A percentile compares a stretch with the other conserved stretches of the same genome.
Evolutionary conservation across 2,113 vertebrate genomes (phyloP).

Genomic region (Trichechus manatus): DNA sequence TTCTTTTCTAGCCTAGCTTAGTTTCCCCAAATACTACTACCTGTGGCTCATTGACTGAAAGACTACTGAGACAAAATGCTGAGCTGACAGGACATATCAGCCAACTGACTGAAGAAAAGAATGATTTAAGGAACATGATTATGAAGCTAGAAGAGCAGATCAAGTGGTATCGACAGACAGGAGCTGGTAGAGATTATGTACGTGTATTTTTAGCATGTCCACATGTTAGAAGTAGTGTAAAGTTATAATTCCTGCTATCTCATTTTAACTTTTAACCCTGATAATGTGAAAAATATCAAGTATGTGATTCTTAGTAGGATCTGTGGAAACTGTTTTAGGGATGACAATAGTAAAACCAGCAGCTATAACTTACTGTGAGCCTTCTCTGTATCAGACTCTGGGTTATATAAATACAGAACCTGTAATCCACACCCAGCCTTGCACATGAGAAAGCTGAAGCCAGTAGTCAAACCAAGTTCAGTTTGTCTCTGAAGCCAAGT

Average conservation of each 20-base stretch:
- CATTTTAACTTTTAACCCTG: not conserved
- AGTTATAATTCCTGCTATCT: not conserved
- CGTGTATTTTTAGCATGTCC: slow-evolving; percentile 70
- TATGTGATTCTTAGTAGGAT: not conserved
- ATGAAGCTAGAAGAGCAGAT: slow-evolving; percentile 94
- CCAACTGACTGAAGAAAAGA: slow-evolving; percentile 97
- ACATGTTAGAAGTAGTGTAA: not conserved
- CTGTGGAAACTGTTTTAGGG: not conserved
- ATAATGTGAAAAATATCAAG: not conserved
- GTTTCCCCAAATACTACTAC: slow-evolving; percentile 85
- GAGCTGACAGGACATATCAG: slow-evolving; percentile 96
- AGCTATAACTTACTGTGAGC: not conserved
- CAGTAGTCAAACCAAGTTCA: not conserved
- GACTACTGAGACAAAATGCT: slow-evolving; percentile 95
- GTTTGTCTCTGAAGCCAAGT: not conserved
- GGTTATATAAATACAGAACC: not conserved
- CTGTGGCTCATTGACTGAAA: slow-evolving; percentile 91
- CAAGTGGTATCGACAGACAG: slow-evolving; percentile 87
- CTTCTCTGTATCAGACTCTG: not conserved
- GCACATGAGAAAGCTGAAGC: slow-evolving; percentile 4
- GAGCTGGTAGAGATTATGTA: slow-evolving; percentile 86
- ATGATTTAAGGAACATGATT: slow-evolving; percentile 93
- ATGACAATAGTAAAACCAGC: not conserved
- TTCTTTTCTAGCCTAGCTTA: slow-evolving; percentile 83
- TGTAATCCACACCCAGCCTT: not conserved